phyloP scores from a whole-genome alignment of 2,113 vertebrate species.

The Amazona guildingii region DNA sequence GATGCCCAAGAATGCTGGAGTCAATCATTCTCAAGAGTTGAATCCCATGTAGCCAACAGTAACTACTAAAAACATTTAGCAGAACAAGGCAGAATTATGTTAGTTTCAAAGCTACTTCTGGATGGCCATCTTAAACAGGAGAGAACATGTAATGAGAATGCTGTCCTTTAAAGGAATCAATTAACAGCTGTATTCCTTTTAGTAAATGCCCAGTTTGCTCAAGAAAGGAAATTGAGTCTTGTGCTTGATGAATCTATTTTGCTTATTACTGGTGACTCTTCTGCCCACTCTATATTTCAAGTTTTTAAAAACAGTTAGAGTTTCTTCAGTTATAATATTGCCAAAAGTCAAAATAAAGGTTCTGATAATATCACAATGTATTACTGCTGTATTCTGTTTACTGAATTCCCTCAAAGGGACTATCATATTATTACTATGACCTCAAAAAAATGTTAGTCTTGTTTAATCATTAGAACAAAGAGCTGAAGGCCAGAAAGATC shows the following conservation, averaged over 20 bases:
- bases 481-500: conserved; percentile 10
- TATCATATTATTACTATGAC: conserved; percentile 35
- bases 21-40: not conserved
- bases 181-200: not conserved
- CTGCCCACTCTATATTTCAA: not conserved
- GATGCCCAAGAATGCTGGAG: not conserved
- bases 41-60: not conserved
- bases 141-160: not conserved
- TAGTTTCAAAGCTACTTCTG: not conserved
- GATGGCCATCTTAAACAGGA: not conserved
- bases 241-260: not conserved
- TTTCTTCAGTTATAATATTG: not conserved
- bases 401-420: conserved; percentile 10
- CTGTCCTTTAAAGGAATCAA: not conserved
- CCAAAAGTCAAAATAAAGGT: not conserved
- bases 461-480: conserved; percentile 35
- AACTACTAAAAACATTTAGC: not conserved
- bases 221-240: not conserved
- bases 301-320: not conserved
- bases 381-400: not conserved
- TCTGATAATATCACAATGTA: not conserved
- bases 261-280: not conserved
- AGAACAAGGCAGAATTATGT: not conserved
- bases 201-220: not conserved
- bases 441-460: conserved; percentile 34